Base-by-base conservation (phyloP, 2,797 vertebrate genomes). In the Artibeus lituratus region DNA sequence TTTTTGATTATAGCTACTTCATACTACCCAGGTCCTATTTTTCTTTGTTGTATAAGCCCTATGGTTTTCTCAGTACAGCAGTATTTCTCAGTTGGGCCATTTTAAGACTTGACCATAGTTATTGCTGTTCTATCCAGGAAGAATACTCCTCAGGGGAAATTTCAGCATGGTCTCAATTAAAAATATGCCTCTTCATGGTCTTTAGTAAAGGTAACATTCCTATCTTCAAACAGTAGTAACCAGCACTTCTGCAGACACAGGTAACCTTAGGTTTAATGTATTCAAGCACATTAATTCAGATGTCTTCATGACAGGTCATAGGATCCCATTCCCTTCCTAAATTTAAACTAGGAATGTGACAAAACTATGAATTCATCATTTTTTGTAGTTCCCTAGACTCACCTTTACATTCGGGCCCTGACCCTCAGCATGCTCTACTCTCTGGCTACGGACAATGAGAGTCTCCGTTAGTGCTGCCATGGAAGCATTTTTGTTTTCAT, bases 41-140 rank as follows among this genome's bases (percentile, higher is more conserved):
- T 69, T 74, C 1, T 7, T 24, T 49, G 18, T 10, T 55, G 22
- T 88, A 77, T 94, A 80, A 76, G 42, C 26, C 7, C 0, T 72
- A 11, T 72, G 0, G 49, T n/a, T 87, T 29, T 32, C 10, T 85
- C 15, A 94, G 47, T 26, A 51, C 24, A 78, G 37, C 42, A 67
- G 10, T 77, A n/a, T 6, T 80, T 89, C 19, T 21, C 14, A n/a
- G 2, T 4, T 65, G 29, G 32, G 22, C 5, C 7, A 89, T 80
- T 18, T 72, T 78, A 89, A 77, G 32, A 69, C 24, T 70, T 91
- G n/a, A 76, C 19, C 11, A 24, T 65, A 86, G 15, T 82, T 78
- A 49, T 29, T 76, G n/a, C 19, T 87, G 19, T 62, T 47, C 11
- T 86, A 42, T 19, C 47, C n/a, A 78, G 21, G 16, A 65, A 7